These are phyloP conservation scores for Otolemur garnettii DNA, from an alignment of 2,113 vertebrate species.

Conservation along the genomic window DNA sequence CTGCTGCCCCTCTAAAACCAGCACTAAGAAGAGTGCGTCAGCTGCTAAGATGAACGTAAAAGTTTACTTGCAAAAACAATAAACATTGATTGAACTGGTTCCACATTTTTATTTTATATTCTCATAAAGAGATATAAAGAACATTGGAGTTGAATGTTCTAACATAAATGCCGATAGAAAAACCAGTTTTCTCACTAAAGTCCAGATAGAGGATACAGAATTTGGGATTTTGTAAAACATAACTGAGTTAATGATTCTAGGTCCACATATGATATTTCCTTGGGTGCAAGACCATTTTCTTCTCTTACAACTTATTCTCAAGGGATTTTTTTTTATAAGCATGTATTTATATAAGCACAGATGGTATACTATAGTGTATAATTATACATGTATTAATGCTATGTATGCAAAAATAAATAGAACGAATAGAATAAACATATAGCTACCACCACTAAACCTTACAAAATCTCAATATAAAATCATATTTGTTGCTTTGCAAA, in stretches of 20 bases:
- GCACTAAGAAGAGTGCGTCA: too few species aligned
- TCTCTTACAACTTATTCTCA: neutral
- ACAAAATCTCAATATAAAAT: neutral
- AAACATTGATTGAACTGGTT: neutral
- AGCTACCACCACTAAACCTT: neutral
- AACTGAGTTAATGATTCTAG: neutral
- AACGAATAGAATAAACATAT: neutral
- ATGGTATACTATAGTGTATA: neutral
- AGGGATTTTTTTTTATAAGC: neutral
- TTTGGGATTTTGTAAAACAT: neutral
- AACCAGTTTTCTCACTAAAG: neutral
- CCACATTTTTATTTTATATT: neutral
- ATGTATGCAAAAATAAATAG: neutral
- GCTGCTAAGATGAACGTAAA: neutral
- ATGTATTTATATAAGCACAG: neutral
- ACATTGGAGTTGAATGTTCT: neutral
- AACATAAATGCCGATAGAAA: neutral
- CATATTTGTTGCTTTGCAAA: neutral
- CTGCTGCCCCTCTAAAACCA: neutral
- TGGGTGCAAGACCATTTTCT: neutral
- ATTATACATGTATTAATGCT: neutral
- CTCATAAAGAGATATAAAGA: neutral
- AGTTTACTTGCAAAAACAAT: neutral
- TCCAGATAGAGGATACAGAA: neutral
- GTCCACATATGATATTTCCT: neutral